Evolutionary conservation across 2,888 invertebrate genomes (phyloP).

Genomic region (Ramazzottius varieornatus): DNA sequence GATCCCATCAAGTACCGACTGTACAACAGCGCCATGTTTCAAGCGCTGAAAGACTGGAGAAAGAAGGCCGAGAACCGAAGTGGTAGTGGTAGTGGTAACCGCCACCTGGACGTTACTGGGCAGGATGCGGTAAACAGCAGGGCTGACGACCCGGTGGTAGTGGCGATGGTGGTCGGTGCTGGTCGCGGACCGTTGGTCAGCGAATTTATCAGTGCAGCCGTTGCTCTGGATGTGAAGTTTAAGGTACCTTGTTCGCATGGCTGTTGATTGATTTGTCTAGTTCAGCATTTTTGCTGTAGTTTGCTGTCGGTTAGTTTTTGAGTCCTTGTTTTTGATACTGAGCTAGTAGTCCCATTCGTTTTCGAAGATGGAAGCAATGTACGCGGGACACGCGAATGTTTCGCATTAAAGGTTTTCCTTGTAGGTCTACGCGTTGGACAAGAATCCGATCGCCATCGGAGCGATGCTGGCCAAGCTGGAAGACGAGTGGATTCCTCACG

Average conservation of each 20-base stretch:
- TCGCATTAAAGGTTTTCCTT: no score
- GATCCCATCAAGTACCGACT: conserved; percentile 71
- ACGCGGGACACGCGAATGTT: no score
- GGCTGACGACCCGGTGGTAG: conserved; percentile 8
- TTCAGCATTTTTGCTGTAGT: no score
- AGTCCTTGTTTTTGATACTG: no score
- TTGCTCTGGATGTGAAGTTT: not conserved
- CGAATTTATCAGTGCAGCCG: not conserved
- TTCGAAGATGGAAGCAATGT: no score
- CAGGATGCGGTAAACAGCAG: not conserved
- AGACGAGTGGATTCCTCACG: conserved; percentile 3
- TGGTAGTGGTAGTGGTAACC: not conserved
- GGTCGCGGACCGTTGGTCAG: conserved; percentile 73
- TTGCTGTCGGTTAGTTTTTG: no score
- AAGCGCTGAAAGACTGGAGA: conserved; percentile 10
- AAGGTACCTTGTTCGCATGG: not conserved
- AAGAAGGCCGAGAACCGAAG: not conserved
- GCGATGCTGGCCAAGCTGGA: not conserved
- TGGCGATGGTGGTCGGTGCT: conserved; percentile 70
- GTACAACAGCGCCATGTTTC: conserved; percentile 15
- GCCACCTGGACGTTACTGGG: no score
- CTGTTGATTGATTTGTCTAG: no score
- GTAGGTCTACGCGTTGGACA: not conserved
- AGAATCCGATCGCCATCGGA: not conserved
- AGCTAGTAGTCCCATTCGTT: no score